Evolutionary conservation across 2,113 vertebrate species (phyloP), one percentile per base, ranked within the genome.

Genomic region (Brachypteracias leptosomus): DNA sequence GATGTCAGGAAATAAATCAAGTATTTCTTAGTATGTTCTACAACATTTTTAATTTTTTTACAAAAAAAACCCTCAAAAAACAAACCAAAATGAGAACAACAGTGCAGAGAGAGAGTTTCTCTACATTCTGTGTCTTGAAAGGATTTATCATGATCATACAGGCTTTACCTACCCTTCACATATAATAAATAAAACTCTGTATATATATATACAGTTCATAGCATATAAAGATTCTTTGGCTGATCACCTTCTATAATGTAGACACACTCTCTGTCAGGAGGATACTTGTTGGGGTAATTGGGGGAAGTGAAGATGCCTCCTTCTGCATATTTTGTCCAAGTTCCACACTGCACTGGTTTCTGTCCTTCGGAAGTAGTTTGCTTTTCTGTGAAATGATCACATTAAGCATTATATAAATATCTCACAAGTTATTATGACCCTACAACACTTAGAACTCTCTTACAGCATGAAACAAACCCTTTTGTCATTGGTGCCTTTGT

Each of bases 251-350:
- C 99, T 98, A 99, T 99, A 96, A 99, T 99, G 98, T 99, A 99
- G 98, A 99, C 98, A 74, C 99, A 99, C 97, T 99, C 99, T 95
- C 98, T 98, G 97, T 99, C 98, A 81, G 99, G 99, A 94, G 99
- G 99, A 95, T 99, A 99, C 98, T 99, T 99, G 99, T 98, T 99
- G 89, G 99, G 99, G 85, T 99, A 99, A 96, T 99, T 99, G 96
- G 99, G 99, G 97, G 99, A 99, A 59, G 99, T 99, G 94, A 99
- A 99, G 93, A 99, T 96, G 38, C 99, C 99, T 97, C 99, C 99
- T 92, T 99, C 98, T 93, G 98, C 91, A 98, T 99, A 98, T 95
- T 99, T 99, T 94, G 99, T 99, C 99, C 99, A 99, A 67, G 98
- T 98, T 96, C 99, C 99, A 97, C 99, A 99, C 97, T 99, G 99